These are phyloP conservation scores for Blennius ocellaris DNA, from an alignment of 2,113 vertebrate species.

Conservation along the genomic window DNA sequence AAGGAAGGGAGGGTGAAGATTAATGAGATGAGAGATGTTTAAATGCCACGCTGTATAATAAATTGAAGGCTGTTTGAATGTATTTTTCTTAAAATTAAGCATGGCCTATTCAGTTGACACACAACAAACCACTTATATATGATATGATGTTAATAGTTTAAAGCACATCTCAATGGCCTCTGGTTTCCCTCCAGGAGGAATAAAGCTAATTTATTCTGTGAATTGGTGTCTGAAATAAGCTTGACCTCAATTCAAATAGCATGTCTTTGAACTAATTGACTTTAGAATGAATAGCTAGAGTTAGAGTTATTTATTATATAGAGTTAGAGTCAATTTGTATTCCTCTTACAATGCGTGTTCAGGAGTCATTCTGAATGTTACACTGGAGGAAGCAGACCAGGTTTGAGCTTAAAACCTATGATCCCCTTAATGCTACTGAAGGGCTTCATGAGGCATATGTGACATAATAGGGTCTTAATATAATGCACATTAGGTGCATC, in stretches of 20 bases:
- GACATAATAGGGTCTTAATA: neutral
- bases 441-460: neutral
- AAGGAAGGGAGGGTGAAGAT: neutral
- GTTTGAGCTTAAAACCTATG: neutral
- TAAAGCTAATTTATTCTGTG: neutral
- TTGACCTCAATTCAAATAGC: neutral
- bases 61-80: too few species aligned
- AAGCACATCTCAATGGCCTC: neutral
- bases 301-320: neutral
- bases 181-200: neutral
- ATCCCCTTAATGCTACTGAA: neutral
- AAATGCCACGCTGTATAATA: too few species aligned
- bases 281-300: neutral
- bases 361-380: neutral
- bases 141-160: too few species aligned
- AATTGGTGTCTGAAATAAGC: neutral
- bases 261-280: neutral
- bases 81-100: too few species aligned
- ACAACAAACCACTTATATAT: too few species aligned
- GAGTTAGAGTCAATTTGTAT: slow-evolving; percentile 6
- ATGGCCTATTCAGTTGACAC: too few species aligned
- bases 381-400: neutral
- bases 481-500: neutral
- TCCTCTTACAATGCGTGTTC: neutral
- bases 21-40: neutral